Evolutionary conservation across 2,888 invertebrate genomes (phyloP), one percentile per base, ranked within the genome.

Genomic region (Alloscopus bannaensis): DNA sequence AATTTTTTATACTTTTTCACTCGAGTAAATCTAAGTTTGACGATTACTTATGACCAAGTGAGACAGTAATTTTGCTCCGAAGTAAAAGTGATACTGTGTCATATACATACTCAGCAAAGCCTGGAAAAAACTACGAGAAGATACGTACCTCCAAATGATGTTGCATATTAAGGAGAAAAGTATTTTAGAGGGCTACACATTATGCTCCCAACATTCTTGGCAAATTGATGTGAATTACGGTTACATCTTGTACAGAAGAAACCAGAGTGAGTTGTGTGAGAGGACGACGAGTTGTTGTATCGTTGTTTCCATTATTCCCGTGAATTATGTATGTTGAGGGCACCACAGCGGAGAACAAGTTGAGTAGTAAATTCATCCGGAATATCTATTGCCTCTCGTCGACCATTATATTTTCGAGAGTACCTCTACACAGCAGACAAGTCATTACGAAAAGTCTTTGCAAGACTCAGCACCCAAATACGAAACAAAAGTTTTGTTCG

Each of bases 191-290:
- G 20, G 11, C 4, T 36, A 13, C 57, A 28, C 42, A 45, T 42
- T 2, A 22, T 47, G 29, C 47, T 47, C 20, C 13, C 26, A 2
- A 20, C 36, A 31, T 29, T 45, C 22, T 73, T 65, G 55, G 55
- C 64, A 73, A 73, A 73, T 73, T 55, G 73, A 73, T 73, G 60
- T 73, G 73, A 73, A 65, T 73, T 73, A 72, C 64, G 72, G 62
- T 50, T 62, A 31, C 55, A 72, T 18, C 22, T 62, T 16, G 45
- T 42, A 55, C 40, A 69, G 40, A 69, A 40, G 45, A 52, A 31
- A 52, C 26, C 42, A 70, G 55, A 8, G 6, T 13, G 36, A 70
- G 70, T 60, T 71, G 62, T 71, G 62, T 71, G 55, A 22, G 29
- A 22, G 52, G 71, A 60, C 57, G 60, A 60, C 60, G 57, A 70